These are phyloP conservation scores for Hirundichthys speculiger DNA, from an alignment of 2,113 vertebrate species.

Conservation along the genomic window DNA sequence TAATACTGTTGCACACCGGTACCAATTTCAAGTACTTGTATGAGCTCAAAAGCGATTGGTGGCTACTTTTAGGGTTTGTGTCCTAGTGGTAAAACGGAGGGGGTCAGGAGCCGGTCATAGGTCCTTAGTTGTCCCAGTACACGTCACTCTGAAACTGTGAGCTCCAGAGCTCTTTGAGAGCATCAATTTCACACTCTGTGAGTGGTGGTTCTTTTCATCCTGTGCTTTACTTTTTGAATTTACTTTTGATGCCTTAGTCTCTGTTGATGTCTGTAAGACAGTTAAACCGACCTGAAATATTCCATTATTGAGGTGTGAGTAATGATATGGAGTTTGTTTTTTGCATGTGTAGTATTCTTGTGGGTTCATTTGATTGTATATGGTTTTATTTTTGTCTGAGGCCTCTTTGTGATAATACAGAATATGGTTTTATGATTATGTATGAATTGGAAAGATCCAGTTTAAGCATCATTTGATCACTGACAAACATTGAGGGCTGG, in stretches of 20 bases:
- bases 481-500: too few relatives aligned
- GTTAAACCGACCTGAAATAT: neutral
- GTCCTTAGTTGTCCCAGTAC: neutral
- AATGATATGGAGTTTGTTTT: neutral
- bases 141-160: slow-evolving; percentile 8
- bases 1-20: neutral
- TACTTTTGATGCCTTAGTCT: neutral
- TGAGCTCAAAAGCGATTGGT: neutral
- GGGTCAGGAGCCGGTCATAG: slow-evolving; percentile 7
- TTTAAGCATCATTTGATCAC: too few relatives aligned
- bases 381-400: too few relatives aligned
- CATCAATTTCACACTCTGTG: neutral
- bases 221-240: neutral
- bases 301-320: too few relatives aligned
- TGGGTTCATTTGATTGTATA: neutral
- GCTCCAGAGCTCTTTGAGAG: neutral
- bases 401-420: neutral
- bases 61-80: neutral
- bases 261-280: neutral
- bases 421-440: too few relatives aligned
- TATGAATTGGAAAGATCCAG: neutral
- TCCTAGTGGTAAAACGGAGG: neutral
- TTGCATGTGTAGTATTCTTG: neutral
- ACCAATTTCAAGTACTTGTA: neutral
- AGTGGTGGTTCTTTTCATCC: neutral